These are phyloP conservation scores for Epistrophe eligans DNA, from an alignment of 2,888 invertebrate species.

Conservation along the genomic window DNA sequence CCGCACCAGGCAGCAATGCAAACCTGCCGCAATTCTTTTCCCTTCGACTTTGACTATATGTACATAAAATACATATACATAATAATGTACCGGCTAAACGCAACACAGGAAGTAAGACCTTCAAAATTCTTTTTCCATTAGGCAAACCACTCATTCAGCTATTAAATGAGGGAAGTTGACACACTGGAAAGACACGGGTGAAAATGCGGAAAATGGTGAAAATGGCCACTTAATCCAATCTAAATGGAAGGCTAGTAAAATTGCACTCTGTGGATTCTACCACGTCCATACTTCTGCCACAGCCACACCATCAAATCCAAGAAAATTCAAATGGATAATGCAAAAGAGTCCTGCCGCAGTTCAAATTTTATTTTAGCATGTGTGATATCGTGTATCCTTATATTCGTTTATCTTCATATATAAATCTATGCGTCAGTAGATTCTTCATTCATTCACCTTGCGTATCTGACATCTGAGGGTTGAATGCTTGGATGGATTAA, in stretches of 20 bases:
- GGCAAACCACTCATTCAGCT: constrained; percentile 60
- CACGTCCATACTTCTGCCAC: not conserved
- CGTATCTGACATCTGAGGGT: constrained; percentile 52
- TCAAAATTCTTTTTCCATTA: constrained; percentile 74
- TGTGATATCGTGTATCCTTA: constrained; percentile 22
- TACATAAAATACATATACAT: too few relatives aligned
- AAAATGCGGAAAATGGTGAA: constrained; percentile 64
- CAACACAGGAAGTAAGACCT: constrained; percentile 70
- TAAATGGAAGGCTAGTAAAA: constrained; percentile 70
- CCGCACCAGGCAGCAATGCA: constrained; percentile 26
- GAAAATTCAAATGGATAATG: constrained; percentile 62
- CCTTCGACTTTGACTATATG: not conserved
- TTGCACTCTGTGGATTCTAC: constrained; percentile 15
- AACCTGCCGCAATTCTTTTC: constrained; percentile 50
- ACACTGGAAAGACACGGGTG: constrained; percentile 63
- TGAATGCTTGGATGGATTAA: constrained; percentile 62
- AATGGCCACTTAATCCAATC: constrained; percentile 75
- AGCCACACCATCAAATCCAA: constrained; percentile 37
- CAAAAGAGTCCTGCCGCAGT: constrained; percentile 33
- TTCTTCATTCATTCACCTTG: constrained; percentile 54
- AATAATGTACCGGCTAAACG: not conserved
- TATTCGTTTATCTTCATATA: not conserved
- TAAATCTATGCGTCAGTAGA: constrained; percentile 52
- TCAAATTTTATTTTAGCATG: constrained; percentile 50
- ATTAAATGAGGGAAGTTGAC: constrained; percentile 69